Evolutionary conservation across 2,113 vertebrate species (phyloP).

Genomic region (Erythrocebus patas): DNA sequence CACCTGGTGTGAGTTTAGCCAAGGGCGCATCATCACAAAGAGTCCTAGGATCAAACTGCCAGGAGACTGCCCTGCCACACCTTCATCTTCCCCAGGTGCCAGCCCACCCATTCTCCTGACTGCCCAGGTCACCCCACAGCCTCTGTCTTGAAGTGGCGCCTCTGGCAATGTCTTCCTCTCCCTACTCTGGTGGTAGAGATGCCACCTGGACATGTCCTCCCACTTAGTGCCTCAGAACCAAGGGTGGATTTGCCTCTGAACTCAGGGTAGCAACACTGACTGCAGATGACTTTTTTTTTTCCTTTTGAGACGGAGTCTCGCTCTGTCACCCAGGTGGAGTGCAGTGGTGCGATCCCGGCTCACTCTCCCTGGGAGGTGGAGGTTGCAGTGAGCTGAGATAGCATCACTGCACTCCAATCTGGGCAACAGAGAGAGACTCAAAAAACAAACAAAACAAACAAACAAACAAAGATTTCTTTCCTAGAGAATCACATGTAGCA

Average conservation of each 20-base stretch:
- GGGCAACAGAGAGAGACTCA: too few species aligned
- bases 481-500: rapidly evolving
- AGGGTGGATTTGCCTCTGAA: background rate
- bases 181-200: background rate
- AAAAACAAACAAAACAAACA: too few species aligned
- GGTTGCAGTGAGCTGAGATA: too few species aligned
- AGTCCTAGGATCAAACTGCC: background rate
- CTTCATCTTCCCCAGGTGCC: too few species aligned
- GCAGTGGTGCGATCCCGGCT: too few species aligned
- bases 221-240: background rate
- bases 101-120: too few species aligned
- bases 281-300: background rate
- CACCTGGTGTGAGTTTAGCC: background rate
- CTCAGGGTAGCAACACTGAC: background rate
- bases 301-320: too few species aligned
- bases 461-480: background rate
- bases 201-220: background rate
- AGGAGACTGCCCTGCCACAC: background rate
- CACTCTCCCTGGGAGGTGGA: too few species aligned
- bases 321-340: too few species aligned
- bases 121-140: background rate
- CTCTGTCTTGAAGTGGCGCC: background rate
- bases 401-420: too few species aligned
- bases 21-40: background rate
- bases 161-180: background rate